A percentile compares a stretch with the other conserved stretches of the same genome.
These are phyloP conservation scores for Bovichtus variegatus DNA, from an alignment of 2,797 vertebrate genomes.

Conservation along the genomic window DNA sequence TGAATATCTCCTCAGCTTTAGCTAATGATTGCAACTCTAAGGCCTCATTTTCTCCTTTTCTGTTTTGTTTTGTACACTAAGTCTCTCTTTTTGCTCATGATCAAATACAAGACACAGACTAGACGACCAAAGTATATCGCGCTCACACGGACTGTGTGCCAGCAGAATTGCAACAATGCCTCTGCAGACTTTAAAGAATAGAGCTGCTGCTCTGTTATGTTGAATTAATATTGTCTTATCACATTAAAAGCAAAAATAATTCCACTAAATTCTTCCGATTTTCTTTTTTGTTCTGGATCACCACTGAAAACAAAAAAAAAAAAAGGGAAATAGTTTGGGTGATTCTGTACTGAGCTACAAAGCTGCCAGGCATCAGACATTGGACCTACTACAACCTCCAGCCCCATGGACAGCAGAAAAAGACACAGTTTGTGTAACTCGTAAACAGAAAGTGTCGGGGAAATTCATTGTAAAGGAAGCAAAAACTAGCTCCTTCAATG, in stretches of 20 bases:
- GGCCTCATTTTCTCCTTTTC: not conserved
- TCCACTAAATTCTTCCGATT: too few relatives aligned
- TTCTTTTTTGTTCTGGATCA: too few relatives aligned
- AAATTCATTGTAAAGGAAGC: not conserved
- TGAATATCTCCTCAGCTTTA: slow-evolving; percentile 68
- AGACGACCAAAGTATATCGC: not conserved
- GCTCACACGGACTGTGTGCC: too few relatives aligned
- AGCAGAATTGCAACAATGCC: too few relatives aligned
- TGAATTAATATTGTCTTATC: too few relatives aligned
- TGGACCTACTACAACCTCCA: not conserved
- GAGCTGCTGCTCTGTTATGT: too few relatives aligned
- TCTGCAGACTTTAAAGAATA: too few relatives aligned
- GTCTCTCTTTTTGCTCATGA: not conserved
- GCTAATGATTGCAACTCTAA: too few relatives aligned
- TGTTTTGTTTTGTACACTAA: too few relatives aligned
- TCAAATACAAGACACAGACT: not conserved
- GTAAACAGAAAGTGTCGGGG: not conserved
- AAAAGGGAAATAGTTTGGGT: too few relatives aligned
- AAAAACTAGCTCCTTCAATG: not conserved
- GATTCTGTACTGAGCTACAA: not conserved
- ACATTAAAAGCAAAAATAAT: too few relatives aligned
- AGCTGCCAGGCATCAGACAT: not conserved
- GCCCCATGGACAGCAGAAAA: not conserved
- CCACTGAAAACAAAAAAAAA: too few relatives aligned
- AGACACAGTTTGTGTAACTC: not conserved